phyloP scores from a whole-genome alignment of 2,113 vertebrate genomes.

The Gambusia holbrooki region DNA sequence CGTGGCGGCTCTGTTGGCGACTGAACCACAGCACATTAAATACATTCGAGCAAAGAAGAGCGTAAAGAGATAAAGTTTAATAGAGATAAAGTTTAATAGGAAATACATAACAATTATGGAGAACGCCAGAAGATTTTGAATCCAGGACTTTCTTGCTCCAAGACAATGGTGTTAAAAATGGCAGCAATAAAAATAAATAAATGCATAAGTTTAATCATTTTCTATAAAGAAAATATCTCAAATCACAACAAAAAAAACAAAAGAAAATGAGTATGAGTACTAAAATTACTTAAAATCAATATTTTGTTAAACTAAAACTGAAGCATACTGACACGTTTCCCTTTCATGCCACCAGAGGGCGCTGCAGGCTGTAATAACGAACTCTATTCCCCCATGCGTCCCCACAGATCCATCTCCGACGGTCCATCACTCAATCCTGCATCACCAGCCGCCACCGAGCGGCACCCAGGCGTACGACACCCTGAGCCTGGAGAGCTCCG shows the following conservation, averaged over 20 bases:
- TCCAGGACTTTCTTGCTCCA: too few relatives aligned
- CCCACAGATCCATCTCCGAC: conserved; percentile 71
- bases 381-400: conserved; percentile 24
- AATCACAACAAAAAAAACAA: neutral
- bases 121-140: too few relatives aligned
- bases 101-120: too few relatives aligned
- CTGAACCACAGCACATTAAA: neutral
- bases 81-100: too few relatives aligned
- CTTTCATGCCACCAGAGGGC: conserved; percentile 81
- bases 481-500: conserved; percentile 96
- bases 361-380: conserved; percentile 75
- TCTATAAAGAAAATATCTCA: too few relatives aligned
- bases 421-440: conserved; percentile 91
- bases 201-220: too few relatives aligned
- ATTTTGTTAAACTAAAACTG: neutral
- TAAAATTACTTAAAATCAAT: neutral
- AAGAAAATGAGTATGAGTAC: neutral
- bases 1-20: neutral
- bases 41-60: neutral
- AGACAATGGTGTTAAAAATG: too few relatives aligned
- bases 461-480: conserved; percentile 90
- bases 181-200: too few relatives aligned
- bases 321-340: neutral
- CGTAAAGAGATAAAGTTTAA: neutral
- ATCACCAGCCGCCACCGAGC: conserved; percentile 84